Evolutionary conservation across 2,797 vertebrate genomes (phyloP).

Genomic region (Mus spretus): DNA sequence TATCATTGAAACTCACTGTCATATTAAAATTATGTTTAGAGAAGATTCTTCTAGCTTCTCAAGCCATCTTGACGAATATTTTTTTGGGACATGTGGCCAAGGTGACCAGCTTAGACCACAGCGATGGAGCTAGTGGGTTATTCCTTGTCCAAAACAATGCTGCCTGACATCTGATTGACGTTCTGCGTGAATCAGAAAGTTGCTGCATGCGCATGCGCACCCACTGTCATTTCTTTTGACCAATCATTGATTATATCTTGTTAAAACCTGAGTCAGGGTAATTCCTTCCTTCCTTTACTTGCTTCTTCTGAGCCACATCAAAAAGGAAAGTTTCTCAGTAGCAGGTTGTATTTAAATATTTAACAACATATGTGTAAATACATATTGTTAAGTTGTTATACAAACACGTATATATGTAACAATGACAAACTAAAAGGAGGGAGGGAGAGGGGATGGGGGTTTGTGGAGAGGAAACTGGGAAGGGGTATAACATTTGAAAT

Average conservation of each 20-base stretch:
- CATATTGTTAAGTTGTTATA: neutral
- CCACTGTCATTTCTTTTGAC: neutral
- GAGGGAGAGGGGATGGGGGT: too few species aligned
- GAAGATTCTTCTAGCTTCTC: conserved; percentile 7
- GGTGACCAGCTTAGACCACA: neutral
- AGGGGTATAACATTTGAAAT: too few species aligned
- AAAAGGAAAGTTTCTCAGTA: neutral
- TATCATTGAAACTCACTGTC: neutral
- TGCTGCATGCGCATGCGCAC: neutral
- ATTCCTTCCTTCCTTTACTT: neutral
- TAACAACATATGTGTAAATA: neutral
- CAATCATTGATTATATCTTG: neutral
- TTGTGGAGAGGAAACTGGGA: too few species aligned
- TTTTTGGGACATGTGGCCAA: neutral
- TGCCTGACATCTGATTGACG: neutral
- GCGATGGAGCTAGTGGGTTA: neutral
- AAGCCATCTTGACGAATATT: neutral
- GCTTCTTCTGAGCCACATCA: neutral
- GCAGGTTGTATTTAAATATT: neutral
- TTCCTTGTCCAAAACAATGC: neutral
- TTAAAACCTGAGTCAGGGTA: neutral
- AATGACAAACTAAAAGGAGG: neutral
- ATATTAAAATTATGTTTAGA: conserved; percentile 6
- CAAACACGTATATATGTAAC: neutral
- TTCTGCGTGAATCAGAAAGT: neutral